Base-by-base conservation (phyloP, 2,113 vertebrate genomes). In the Diadophis punctatus region DNA sequence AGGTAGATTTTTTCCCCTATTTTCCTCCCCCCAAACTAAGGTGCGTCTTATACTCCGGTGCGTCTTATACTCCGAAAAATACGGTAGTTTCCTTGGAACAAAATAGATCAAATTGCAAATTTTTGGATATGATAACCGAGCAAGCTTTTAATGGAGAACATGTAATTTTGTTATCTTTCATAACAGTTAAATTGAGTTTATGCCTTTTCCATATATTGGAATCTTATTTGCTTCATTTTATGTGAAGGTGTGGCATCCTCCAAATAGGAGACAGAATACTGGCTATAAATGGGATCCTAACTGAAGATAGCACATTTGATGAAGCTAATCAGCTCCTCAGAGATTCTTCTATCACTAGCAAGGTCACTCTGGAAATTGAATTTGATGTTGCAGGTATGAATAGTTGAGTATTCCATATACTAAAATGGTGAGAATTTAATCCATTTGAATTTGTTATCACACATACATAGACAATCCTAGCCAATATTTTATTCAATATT, bases 221-320 rank as follows among this genome's bases (percentile, higher is more conserved):
- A 93, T 34, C 91, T 94, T 86, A 89, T 92, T 22, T 96, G 39
- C 96, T 30, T 94, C 27, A 0, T 93, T 96, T 92, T 95, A 52
- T 97, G 92, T 94, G 87, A 93, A 99, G 99, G 96, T 99, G 99
- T 92, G 99, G 99, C 0, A 98, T 99, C 90, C 97, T 99, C 93
- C 99, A 99, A 97, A 99, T 99, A n/a, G 99, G 99, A 80, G 99
- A 99, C 97, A 98, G 99, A 96, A 98, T 99, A 93, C 97, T 99
- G 96, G 98, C 99, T 92, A 99, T 99, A 97, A 99, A 99, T 51
- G 99, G 99, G 25, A 96, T 99, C 94, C 98, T 98, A 1, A 99
- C 98, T 0, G 99, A 99, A 97, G 99, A 99, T 96, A 99, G 99
- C 96, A 99, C 99, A 1, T 98, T 99, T 89, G 99, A 99, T 94